These are phyloP conservation scores for Pelodytes ibericus DNA, from an alignment of 2,797 vertebrate genomes.

Conservation along the genomic window DNA sequence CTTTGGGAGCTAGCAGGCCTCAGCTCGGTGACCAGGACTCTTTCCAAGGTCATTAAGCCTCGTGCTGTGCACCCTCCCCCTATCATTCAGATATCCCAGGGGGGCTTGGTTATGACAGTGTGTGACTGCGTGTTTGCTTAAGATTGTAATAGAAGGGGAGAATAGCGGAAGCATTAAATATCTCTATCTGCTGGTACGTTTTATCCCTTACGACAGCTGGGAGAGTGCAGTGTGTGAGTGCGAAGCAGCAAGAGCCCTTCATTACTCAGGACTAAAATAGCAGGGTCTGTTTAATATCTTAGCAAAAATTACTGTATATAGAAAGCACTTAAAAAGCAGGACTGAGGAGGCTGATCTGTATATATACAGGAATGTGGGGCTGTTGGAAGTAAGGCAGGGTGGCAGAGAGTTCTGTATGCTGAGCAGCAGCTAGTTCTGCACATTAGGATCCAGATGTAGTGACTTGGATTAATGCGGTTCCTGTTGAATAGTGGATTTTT, in stretches of 20 bases:
- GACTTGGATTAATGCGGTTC: neutral
- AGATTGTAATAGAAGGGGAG: neutral
- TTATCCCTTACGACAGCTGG: neutral
- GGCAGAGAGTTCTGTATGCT: neutral
- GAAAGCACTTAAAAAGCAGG: no score
- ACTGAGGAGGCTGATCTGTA: neutral
- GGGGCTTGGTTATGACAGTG: neutral
- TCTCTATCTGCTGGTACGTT: neutral
- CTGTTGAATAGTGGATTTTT: neutral
- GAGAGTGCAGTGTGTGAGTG: neutral
- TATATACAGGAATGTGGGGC: neutral
- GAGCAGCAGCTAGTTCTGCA: no score
- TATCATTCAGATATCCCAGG: neutral
- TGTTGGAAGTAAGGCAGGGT: neutral
- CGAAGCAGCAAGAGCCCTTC: neutral
- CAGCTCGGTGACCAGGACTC: constrained; percentile 37
- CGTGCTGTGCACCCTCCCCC: neutral
- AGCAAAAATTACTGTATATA: no score
- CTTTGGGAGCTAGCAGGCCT: neutral
- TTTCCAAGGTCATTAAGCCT: constrained; percentile 27
- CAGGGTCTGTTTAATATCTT: no score
- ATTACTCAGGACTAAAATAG: no score
- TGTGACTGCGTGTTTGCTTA: neutral
- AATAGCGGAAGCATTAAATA: neutral
- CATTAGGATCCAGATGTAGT: no score